Evolutionary conservation across 1,140 invertebrate species (phyloP).

Genomic region (Tetramorium alpestre): DNA sequence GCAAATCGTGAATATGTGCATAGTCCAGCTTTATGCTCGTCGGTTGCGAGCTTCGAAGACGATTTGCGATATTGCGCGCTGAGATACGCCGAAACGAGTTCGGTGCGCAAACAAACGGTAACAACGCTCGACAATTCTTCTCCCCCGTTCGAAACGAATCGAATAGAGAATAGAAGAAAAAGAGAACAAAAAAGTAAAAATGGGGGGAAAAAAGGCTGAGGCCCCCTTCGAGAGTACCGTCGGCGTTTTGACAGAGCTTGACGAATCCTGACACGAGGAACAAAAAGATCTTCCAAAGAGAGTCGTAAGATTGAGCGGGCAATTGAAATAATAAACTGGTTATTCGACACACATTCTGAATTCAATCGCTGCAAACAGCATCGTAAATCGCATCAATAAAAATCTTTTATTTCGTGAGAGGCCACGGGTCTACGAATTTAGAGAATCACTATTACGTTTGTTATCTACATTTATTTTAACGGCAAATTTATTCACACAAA

Average conservation of each 20-base stretch:
- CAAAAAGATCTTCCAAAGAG: slow-evolving; percentile 35
- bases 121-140: not conserved
- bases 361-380: not conserved
- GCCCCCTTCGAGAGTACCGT: slow-evolving; percentile 32
- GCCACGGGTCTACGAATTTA: not conserved
- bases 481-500: not conserved
- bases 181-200: slow-evolving; percentile 10
- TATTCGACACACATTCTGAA: slow-evolving; percentile 43
- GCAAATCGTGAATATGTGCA: too few relatives aligned
- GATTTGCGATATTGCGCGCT: slow-evolving; percentile 5
- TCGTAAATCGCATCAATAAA: not conserved
- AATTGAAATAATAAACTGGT: slow-evolving; percentile 76
- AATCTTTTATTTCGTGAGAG: not conserved
- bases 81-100: slow-evolving; percentile 9
- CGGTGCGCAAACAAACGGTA: slow-evolving; percentile 24
- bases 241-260: slow-evolving; percentile 76
- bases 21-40: too few relatives aligned
- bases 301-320: slow-evolving; percentile 44
- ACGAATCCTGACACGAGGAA: slow-evolving; percentile 76
- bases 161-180: slow-evolving; percentile 24
- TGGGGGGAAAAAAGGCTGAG: slow-evolving; percentile 39
- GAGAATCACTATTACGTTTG: not conserved
- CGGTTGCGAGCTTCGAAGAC: not conserved
- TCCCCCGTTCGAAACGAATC: not conserved
- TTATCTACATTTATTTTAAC: not conserved